Evolutionary conservation across 2,888 invertebrate species (phyloP).

Genomic region (Criorhina ranunculi): DNA sequence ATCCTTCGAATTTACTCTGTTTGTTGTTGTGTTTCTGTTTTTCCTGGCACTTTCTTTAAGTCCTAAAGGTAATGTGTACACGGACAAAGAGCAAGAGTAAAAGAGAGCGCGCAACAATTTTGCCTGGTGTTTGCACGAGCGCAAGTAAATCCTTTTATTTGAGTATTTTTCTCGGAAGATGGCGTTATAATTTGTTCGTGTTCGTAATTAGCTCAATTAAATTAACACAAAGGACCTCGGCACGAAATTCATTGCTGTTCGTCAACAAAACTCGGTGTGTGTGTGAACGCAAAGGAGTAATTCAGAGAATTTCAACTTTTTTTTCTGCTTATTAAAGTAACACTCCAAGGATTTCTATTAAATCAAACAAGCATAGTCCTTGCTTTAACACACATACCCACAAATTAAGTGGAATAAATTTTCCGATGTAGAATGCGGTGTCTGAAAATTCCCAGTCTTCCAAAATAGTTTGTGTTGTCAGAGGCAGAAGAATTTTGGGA

Average conservation of each 20-base stretch:
- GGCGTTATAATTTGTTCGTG: slow-evolving; percentile 72
- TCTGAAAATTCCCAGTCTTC: neutral
- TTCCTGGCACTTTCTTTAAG: slow-evolving; percentile 12
- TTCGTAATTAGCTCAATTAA: slow-evolving; percentile 74
- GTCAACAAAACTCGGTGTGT: slow-evolving; percentile 12
- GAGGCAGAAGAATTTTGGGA: neutral
- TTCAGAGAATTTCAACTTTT: slow-evolving; percentile 48
- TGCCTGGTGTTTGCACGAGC: slow-evolving; percentile 61
- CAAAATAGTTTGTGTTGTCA: slow-evolving; percentile 5
- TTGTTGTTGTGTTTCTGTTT: slow-evolving; percentile 11
- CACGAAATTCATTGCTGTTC: slow-evolving; percentile 31
- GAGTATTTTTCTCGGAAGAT: slow-evolving; percentile 41
- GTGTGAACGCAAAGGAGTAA: slow-evolving; percentile 27
- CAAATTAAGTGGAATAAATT: slow-evolving; percentile 20
- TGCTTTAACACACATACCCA: slow-evolving; percentile 12
- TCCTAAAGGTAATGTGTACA: slow-evolving; percentile 49
- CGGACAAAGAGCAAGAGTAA: slow-evolving; percentile 10
- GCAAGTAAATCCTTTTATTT: slow-evolving; percentile 53
- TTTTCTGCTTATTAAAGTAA: slow-evolving; percentile 56
- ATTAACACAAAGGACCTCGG: slow-evolving; percentile 64
- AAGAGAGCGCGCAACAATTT: slow-evolving; percentile 46
- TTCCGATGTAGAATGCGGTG: neutral
- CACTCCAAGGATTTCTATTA: slow-evolving; percentile 60
- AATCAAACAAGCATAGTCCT: slow-evolving; percentile 37
- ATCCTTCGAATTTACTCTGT: slow-evolving; percentile 33